Conservation (phyloP, 2,888 invertebrate species). For the Leptopterna dolabrata region DNA sequence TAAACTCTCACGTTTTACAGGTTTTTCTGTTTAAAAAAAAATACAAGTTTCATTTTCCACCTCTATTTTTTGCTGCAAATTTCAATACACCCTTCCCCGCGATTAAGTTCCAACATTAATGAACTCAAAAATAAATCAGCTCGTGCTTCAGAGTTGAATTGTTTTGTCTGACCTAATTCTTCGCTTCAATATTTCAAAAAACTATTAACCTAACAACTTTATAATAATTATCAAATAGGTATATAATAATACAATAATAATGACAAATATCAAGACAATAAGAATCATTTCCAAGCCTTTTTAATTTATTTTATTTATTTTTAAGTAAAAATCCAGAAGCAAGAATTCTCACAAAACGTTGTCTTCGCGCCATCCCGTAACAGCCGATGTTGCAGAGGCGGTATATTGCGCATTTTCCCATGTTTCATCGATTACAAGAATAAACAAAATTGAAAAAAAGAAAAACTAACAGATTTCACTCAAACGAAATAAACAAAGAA, state of each 20-base stretch:
- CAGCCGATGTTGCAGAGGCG: no score
- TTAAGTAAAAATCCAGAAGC: background rate
- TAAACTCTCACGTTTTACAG: background rate
- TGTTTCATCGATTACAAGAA: background rate
- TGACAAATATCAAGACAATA: background rate
- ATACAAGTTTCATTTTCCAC: background rate
- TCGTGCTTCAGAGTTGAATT: background rate
- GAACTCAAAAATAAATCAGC: background rate
- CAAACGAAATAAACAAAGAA: no score
- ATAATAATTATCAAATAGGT: constrained; percentile 16
- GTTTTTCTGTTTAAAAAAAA: background rate
- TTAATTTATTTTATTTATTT: background rate
- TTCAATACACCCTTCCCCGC: background rate
- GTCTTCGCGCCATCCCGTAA: no score
- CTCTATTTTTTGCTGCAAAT: constrained; percentile 1
- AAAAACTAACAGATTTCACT: no score
- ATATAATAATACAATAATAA: background rate
- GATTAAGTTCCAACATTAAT: background rate
- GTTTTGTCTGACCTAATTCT: background rate
- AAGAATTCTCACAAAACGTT: background rate
- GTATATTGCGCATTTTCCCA: no score
- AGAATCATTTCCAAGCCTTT: background rate
- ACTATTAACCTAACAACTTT: background rate
- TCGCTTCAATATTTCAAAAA: background rate
- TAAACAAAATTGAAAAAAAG: background rate